Conservation (phyloP, 1,140 invertebrate genomes). For the Vollenhovia emeryi region DNA sequence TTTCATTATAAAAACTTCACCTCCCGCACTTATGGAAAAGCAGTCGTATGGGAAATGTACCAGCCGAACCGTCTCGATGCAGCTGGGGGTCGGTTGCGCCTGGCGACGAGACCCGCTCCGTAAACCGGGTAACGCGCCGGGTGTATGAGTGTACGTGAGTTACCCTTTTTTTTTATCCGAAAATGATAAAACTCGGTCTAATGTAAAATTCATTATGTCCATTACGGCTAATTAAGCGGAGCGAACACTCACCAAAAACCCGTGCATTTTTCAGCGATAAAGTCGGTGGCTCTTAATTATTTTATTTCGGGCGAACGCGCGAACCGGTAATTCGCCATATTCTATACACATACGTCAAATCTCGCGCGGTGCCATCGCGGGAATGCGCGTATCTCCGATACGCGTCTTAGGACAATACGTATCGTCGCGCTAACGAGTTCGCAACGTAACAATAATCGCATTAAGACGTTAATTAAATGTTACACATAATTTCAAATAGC, state of each 20-base stretch:
- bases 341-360: constrained; percentile 46
- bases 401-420: constrained; percentile 52
- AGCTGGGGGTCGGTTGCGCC: not conserved
- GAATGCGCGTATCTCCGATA: constrained; percentile 13
- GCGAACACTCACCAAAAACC: constrained; percentile 54
- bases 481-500: constrained; percentile 67
- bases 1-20: not conserved
- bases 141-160: constrained; percentile 11
- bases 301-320: constrained; percentile 62
- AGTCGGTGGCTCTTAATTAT: constrained; percentile 72
- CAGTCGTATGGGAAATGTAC: not conserved
- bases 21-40: not conserved
- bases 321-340: constrained; percentile 15
- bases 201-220: constrained; percentile 70
- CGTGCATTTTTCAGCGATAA: constrained; percentile 70
- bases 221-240: constrained; percentile 71
- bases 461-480: constrained; percentile 68
- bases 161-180: constrained; percentile 58
- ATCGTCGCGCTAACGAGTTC: constrained; percentile 64
- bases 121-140: not conserved
- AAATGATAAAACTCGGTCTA: constrained; percentile 70
- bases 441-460: constrained; percentile 57
- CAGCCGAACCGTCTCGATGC: not conserved
- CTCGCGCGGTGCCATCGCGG: not conserved
- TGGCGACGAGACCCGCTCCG: not conserved